phyloP scores from a whole-genome alignment of 2,113 vertebrate genomes.

The Ochotona curzoniae region DNA sequence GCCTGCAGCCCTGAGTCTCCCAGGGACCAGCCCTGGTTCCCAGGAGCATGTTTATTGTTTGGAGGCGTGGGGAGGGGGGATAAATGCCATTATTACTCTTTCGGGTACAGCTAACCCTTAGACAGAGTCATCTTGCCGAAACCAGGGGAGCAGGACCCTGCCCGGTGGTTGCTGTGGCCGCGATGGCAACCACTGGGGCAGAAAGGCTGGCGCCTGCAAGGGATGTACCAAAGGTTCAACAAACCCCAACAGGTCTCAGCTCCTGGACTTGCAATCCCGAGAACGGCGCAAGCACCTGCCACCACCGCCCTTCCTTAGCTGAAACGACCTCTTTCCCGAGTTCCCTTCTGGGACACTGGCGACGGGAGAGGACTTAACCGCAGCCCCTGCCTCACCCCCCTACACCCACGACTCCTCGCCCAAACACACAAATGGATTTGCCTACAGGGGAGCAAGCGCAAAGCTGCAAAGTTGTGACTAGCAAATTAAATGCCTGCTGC shows the following conservation, averaged over 20 bases:
- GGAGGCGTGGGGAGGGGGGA: not conserved
- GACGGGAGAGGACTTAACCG: not conserved
- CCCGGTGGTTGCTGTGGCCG: not conserved
- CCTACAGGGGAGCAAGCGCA: not conserved
- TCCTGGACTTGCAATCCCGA: not conserved
- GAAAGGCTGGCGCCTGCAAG: not conserved
- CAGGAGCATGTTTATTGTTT: accelerated
- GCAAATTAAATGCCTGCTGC: not conserved
- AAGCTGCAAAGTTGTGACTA: conserved; percentile 59
- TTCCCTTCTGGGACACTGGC: not conserved
- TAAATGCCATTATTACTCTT: not conserved
- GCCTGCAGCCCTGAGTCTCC: not conserved
- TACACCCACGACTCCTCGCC: not conserved
- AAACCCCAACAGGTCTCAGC: conserved; percentile 58
- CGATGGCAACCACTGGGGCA: not conserved
- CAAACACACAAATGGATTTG: not conserved
- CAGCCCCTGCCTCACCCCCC: not conserved
- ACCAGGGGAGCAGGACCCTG: not conserved
- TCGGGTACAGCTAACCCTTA: not conserved
- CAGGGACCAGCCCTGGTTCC: not conserved
- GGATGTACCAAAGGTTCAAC: not conserved
- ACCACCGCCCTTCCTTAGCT: not conserved
- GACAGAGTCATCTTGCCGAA: not conserved
- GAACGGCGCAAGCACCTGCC: not conserved
- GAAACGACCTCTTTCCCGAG: not conserved